These are phyloP conservation scores for Galaxea fascicularis DNA, from an alignment of 92 coral and sea anemone genomes.

Conservation along the genomic window DNA sequence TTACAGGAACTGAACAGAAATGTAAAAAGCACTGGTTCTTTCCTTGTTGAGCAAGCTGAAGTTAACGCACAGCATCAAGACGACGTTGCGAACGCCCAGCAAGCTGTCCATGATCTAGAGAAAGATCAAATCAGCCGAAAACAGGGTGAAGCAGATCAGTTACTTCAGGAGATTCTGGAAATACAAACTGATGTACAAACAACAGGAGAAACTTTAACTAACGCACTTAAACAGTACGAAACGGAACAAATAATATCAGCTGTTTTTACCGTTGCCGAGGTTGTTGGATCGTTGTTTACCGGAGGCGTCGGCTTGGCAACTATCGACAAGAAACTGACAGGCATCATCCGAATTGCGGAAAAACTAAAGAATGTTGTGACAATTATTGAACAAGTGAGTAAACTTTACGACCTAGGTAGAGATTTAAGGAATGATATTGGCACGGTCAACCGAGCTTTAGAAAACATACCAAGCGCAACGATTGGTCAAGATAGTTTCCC, in stretches of 20 bases:
- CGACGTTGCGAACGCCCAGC: slow-evolving; percentile 49
- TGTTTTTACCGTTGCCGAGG: slow-evolving; percentile 24
- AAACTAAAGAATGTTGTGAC: slow-evolving; percentile 33
- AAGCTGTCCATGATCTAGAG: slow-evolving; percentile 54
- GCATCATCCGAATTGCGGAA: slow-evolving; percentile 46
- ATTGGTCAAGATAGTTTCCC: slow-evolving; percentile 49
- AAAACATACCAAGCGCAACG: slow-evolving; percentile 39
- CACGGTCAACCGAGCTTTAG: slow-evolving; percentile 48
- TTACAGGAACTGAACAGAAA: slow-evolving; percentile 42
- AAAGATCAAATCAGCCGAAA: slow-evolving; percentile 39
- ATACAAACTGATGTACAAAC: slow-evolving; percentile 22
- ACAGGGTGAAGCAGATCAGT: slow-evolving; percentile 27
- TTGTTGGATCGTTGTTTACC: slow-evolving; percentile 44
- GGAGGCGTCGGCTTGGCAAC: slow-evolving; percentile 45
- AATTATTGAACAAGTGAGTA: slow-evolving; percentile 40
- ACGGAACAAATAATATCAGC: slow-evolving; percentile 35
- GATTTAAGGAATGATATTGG: slow-evolving; percentile 52
- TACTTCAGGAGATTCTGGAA: slow-evolving; percentile 34
- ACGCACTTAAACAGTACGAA: slow-evolving; percentile 33
- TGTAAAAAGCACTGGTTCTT: slow-evolving; percentile 50
- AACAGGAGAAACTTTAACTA: slow-evolving; percentile 25
- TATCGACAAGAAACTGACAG: slow-evolving; percentile 31
- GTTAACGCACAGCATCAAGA: slow-evolving; percentile 57
- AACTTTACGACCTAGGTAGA: slow-evolving; percentile 37
- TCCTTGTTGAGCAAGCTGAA: slow-evolving; percentile 48